phyloP scores from a whole-genome alignment of 2,888 invertebrate genomes.

The Heliconius aoede region DNA sequence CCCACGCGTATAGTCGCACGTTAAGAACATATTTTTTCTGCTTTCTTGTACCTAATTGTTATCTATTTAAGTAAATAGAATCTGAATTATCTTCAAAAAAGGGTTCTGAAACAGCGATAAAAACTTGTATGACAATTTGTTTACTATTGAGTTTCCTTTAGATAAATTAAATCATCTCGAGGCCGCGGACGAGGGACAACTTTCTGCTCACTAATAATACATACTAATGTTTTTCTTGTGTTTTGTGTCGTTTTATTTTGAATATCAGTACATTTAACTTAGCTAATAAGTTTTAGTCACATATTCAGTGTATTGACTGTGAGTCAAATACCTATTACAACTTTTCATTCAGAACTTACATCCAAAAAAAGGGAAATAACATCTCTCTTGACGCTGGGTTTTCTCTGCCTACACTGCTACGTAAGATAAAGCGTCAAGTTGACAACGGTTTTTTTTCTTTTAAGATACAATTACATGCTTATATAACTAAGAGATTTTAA shows the following conservation, averaged over 20 bases:
- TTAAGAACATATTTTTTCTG: too few relatives aligned
- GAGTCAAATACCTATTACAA: too few relatives aligned
- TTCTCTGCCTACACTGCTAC: too few relatives aligned
- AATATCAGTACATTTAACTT: neutral
- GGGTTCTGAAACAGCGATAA: conserved; percentile 11
- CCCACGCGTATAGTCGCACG: too few relatives aligned
- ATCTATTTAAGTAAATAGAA: neutral
- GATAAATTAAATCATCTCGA: conserved; percentile 16
- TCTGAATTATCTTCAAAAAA: conserved; percentile 9
- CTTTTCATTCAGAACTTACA: too few relatives aligned
- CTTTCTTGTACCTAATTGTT: neutral
- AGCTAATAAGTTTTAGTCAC: neutral
- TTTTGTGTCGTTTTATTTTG: conserved; percentile 7
- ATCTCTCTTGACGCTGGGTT: too few relatives aligned
- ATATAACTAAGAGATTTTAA: too few relatives aligned
- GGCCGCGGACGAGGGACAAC: conserved; percentile 1
- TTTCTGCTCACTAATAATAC: conserved; percentile 2
- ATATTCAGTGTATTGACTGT: neutral
- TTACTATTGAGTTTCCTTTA: conserved; percentile 17
- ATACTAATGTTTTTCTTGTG: neutral
- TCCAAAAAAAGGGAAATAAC: too few relatives aligned
- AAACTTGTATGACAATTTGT: conserved; percentile 13
- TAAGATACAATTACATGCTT: too few relatives aligned
- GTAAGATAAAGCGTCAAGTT: too few relatives aligned
- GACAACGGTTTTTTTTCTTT: too few relatives aligned